phyloP scores from a whole-genome alignment of 2,113 vertebrate genomes.

The Ciconia stormi region DNA sequence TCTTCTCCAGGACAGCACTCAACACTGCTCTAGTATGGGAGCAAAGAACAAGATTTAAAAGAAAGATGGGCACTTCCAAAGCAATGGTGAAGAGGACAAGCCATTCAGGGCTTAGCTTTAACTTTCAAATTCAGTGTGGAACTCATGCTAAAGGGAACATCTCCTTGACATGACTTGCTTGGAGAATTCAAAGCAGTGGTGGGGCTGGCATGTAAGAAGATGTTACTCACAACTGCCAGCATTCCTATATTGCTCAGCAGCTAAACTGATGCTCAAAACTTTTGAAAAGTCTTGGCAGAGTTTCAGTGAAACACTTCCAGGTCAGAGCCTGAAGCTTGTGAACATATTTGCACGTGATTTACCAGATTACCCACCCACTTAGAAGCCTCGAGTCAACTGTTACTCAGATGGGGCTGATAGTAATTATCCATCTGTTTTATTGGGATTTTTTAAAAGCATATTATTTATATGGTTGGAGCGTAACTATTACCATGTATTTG shows the following conservation, averaged over 20 bases:
- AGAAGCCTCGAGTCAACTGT: not conserved
- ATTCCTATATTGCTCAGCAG: not conserved
- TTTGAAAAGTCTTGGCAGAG: not conserved
- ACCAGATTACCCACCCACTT: conserved; percentile 25
- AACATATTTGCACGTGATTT: conserved; percentile 10
- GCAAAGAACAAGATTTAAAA: not conserved
- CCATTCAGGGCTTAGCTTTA: not conserved
- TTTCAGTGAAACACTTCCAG: conserved; percentile 13
- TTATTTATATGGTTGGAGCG: not conserved
- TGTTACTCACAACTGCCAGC: rapidly evolving
- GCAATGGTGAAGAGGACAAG: not conserved
- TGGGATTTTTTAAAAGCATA: not conserved
- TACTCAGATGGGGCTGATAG: conserved; percentile 3
- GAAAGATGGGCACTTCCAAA: not conserved
- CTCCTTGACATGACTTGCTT: not conserved
- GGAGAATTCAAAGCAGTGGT: not conserved
- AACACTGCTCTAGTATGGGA: not conserved
- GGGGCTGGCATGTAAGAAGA: not conserved
- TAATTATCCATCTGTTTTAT: not conserved
- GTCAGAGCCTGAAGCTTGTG: conserved; percentile 4
- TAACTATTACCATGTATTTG: not conserved
- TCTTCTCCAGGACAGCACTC: not conserved
- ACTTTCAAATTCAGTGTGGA: not conserved
- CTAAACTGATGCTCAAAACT: not conserved
- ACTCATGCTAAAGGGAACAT: not conserved